Conservation (phyloP, 2,888 invertebrate species). For the Villa cingulata region DNA sequence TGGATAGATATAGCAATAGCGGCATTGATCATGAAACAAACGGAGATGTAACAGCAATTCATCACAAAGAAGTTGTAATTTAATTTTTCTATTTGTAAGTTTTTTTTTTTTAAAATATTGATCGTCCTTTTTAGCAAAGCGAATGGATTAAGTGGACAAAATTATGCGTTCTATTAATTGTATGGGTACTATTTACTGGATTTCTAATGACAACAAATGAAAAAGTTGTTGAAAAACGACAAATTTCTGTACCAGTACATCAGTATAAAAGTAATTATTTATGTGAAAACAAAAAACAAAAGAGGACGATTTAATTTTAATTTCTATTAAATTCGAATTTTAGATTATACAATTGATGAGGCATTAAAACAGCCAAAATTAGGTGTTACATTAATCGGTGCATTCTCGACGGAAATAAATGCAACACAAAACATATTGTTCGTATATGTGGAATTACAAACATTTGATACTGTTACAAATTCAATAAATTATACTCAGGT, state of each 20-base stretch:
- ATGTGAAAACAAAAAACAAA: neutral
- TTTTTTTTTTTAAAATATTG: neutral
- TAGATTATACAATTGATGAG: constrained; percentile 14
- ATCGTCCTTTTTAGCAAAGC: neutral
- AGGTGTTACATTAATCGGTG: constrained; percentile 43
- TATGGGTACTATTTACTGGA: constrained; percentile 55
- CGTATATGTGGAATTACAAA: constrained; percentile 37
- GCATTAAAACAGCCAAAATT: constrained; percentile 36
- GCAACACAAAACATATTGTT: constrained; percentile 36
- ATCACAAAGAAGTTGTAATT: no score
- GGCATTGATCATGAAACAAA: neutral
- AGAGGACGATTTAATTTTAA: neutral
- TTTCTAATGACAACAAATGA: constrained; percentile 56
- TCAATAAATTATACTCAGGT: neutral
- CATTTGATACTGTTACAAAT: neutral
- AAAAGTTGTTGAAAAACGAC: constrained; percentile 45
- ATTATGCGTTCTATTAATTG: constrained; percentile 42
- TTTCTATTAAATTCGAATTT: constrained; percentile 12
- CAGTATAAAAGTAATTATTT: neutral
- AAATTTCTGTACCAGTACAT: constrained; percentile 41
- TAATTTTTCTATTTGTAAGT: no score
- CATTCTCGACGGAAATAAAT: constrained; percentile 43
- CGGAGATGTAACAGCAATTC: no score
- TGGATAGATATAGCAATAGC: no score
- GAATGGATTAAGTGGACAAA: constrained; percentile 32